Conservation (phyloP, 2,113 vertebrate species). For the Peucedramus taeniatus region DNA sequence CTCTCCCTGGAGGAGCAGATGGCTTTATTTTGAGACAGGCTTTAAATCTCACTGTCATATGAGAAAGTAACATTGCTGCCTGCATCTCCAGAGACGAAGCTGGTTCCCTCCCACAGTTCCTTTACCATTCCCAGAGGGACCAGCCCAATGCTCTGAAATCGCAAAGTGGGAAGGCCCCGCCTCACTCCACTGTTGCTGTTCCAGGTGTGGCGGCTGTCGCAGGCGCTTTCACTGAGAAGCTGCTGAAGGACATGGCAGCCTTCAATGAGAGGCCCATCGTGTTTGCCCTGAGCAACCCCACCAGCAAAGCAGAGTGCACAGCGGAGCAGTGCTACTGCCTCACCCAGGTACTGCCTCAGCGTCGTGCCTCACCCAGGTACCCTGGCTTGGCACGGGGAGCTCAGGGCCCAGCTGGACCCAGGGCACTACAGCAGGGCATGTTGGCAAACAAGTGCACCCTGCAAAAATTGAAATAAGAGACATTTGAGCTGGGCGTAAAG, state of each 20-base stretch:
- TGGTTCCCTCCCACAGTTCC: background rate
- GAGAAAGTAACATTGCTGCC: background rate
- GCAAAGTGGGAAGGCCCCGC: rapidly evolving
- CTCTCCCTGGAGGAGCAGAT: background rate
- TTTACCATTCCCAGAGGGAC: background rate
- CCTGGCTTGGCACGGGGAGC: rapidly evolving
- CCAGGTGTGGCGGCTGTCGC: conserved; percentile 88
- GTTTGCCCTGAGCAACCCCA: conserved; percentile 96
- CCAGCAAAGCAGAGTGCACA: conserved; percentile 95
- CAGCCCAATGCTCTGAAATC: background rate
- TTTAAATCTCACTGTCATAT: background rate
- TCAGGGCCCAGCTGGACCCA: rapidly evolving
- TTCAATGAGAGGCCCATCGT: conserved; percentile 91
- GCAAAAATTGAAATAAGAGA: background rate
- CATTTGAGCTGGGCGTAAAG: background rate
- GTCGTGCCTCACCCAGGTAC: background rate
- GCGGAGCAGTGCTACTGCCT: conserved; percentile 93
- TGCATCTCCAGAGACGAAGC: background rate
- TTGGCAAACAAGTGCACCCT: background rate
- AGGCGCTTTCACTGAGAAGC: conserved; percentile 91
- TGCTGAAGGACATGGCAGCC: conserved; percentile 90
- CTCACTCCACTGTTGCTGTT: background rate
- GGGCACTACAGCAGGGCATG: background rate
- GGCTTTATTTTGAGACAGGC: background rate
- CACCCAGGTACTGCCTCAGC: conserved; percentile 79